phyloP scores from a whole-genome alignment of 2,113 vertebrate genomes.

The Carassius gibelio region DNA sequence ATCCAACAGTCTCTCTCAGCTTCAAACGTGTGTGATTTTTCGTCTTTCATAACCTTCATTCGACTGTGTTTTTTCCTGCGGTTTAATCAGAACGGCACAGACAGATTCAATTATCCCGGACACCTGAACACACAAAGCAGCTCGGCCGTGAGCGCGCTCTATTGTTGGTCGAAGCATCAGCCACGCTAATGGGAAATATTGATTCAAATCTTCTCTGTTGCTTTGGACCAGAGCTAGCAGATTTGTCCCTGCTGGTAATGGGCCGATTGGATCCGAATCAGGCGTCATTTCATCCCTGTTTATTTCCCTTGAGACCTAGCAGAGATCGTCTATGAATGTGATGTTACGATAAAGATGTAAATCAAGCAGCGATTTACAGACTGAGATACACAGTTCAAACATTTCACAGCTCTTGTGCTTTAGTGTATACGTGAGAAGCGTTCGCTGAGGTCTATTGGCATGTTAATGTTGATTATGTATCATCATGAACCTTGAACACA shows the following conservation, averaged over 20 bases:
- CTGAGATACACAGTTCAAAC: conserved; percentile 16
- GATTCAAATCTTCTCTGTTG: conserved; percentile 68
- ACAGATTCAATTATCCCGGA: conserved; percentile 74
- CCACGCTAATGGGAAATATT: conserved; percentile 75
- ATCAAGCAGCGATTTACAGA: conserved; percentile 39
- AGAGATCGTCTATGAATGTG: conserved; percentile 43
- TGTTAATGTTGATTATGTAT: conserved; percentile 39
- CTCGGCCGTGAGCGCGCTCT: conserved; percentile 64
- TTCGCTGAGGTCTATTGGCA: conserved; percentile 1
- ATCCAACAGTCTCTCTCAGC: conserved; percentile 3
- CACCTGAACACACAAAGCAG: conserved; percentile 77
- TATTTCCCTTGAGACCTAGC: conserved; percentile 67
- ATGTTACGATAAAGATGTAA: conserved; percentile 37
- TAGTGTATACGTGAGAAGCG: neutral
- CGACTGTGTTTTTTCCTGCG: conserved; percentile 68
- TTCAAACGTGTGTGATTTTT: conserved; percentile 18
- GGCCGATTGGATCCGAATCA: conserved; percentile 64
- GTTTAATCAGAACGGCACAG: conserved; percentile 73
- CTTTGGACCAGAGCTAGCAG: conserved; percentile 50
- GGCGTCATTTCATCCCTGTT: conserved; percentile 68
- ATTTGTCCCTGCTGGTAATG: conserved; percentile 52
- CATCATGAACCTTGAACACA: neutral
- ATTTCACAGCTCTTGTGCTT: neutral
- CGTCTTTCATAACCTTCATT: conserved; percentile 57
- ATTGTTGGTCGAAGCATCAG: conserved; percentile 73